Base-by-base conservation (phyloP, 2,888 invertebrate species). In the Neoscelio sp. region DNA sequence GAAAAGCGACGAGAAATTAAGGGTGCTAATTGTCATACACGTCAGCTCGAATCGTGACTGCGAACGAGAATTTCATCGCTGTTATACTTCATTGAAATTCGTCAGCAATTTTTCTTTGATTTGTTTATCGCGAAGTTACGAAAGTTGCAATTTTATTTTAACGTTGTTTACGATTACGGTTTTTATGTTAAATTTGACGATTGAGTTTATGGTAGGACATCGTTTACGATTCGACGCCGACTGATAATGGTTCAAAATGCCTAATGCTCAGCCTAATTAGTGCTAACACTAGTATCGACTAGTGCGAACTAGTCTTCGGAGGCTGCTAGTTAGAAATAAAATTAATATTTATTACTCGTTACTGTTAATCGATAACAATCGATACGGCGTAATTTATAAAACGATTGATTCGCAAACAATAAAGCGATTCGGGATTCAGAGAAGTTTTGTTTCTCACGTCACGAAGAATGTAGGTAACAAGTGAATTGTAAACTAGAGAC, bases 301-400 rank as follows among this genome's bases (percentile, higher is more conserved):
- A 87, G 88, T 86, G 87, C 85, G 79, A 82, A 86, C 88, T 88
- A 89, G 87, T 88, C 87, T 85, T 82, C 82, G 83, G 85, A 89
- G 87, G 88, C 88, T 88, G 87, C 88, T 89, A 89, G 87, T 85
- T 88, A 88, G 86, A 87, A 76, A 85, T 82, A 82, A 84, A 83
- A 73, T 52, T 85, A 82, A 82, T 85, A 86, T 83, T 81, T 85
- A 84, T 83, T 84, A 83, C 83, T 82, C 80, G 80, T 83, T 85
- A 82, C 70, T 80, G 56, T 77, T 82, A 79, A 78, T 78, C 78
- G 83, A 83, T 77, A 52, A 42, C 75, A 77, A 50, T 82, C 82
- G 80, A 82, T 60, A 46, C 78, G 78, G 75, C 68, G 82, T 82
- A 62, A 78, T 75, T 68, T 65, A 54, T 81, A 80, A 77, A 33